Conservation (phyloP, 2,888 invertebrate genomes). For the Coecobrya sp. region DNA sequence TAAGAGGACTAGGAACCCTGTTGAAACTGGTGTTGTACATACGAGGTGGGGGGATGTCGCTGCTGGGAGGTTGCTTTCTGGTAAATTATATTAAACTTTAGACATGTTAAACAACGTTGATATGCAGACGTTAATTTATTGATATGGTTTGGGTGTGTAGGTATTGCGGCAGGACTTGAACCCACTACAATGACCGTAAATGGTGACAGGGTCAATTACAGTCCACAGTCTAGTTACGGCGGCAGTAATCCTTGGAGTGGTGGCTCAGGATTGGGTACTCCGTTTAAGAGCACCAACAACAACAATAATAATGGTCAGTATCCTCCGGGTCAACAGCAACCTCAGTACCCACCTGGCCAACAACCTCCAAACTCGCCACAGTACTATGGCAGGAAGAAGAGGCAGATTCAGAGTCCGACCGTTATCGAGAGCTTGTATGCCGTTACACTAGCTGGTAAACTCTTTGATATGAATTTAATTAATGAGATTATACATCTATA, state of each 20-base stretch:
- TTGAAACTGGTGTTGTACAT: slow-evolving; percentile 85
- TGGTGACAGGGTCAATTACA: slow-evolving; percentile 49
- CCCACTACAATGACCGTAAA: slow-evolving; percentile 56
- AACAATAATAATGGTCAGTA: not conserved
- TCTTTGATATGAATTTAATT: not conserved
- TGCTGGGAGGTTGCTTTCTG: slow-evolving; percentile 83
- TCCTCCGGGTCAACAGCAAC: not conserved
- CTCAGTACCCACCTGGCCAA: slow-evolving; percentile 27
- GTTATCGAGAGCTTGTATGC: slow-evolving; percentile 83
- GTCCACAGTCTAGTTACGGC: slow-evolving; percentile 44
- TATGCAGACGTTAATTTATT: too few relatives aligned
- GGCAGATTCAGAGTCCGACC: slow-evolving; percentile 76
- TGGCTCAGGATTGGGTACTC: slow-evolving; percentile 40
- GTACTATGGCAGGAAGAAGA: slow-evolving; percentile 70
- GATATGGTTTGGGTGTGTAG: too few relatives aligned
- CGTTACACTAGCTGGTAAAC: slow-evolving; percentile 82
- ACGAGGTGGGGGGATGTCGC: slow-evolving; percentile 84
- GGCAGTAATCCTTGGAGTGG: slow-evolving; percentile 69
- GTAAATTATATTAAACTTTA: too few relatives aligned
- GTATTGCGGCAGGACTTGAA: slow-evolving; percentile 85
- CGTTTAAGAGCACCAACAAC: too few relatives aligned
- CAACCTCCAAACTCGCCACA: slow-evolving; percentile 32
- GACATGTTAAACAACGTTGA: too few relatives aligned
- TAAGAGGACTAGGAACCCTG: slow-evolving; percentile 81
- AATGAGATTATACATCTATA: not conserved